Evolutionary conservation across 2,113 vertebrate species (phyloP).

Genomic region (Peucedramus taeniatus): DNA sequence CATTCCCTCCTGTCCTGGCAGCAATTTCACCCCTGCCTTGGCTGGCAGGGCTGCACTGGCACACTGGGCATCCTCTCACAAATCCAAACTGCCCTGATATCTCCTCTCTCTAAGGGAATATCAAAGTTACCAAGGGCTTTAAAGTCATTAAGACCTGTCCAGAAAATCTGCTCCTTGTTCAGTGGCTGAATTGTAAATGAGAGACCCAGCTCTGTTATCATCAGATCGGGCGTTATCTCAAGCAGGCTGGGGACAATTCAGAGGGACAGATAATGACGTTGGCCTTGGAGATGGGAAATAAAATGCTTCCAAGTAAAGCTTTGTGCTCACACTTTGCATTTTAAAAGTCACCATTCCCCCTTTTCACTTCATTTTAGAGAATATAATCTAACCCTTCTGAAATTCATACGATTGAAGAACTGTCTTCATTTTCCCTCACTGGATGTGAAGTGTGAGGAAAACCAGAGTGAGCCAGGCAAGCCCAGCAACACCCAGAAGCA

Average conservation of each 20-base stretch:
- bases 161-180: neutral
- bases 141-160: neutral
- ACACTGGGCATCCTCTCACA: neutral
- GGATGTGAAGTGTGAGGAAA: neutral
- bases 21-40: neutral
- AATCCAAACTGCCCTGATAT: neutral
- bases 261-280: neutral
- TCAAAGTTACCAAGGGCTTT: slow-evolving; percentile 28
- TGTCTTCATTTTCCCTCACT: neutral
- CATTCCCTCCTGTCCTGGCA: neutral
- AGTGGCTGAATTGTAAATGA: neutral
- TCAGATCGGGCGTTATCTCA: neutral
- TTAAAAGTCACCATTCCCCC: neutral
- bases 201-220: neutral
- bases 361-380: neutral
- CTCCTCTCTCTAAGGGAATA: neutral
- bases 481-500: neutral
- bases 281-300: neutral
- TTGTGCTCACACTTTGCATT: neutral
- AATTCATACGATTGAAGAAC: neutral
- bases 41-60: neutral
- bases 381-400: neutral
- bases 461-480: neutral
- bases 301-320: neutral
- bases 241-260: neutral